phyloP scores from a whole-genome alignment of 2,797 vertebrate species.

The Salmo trutta region DNA sequence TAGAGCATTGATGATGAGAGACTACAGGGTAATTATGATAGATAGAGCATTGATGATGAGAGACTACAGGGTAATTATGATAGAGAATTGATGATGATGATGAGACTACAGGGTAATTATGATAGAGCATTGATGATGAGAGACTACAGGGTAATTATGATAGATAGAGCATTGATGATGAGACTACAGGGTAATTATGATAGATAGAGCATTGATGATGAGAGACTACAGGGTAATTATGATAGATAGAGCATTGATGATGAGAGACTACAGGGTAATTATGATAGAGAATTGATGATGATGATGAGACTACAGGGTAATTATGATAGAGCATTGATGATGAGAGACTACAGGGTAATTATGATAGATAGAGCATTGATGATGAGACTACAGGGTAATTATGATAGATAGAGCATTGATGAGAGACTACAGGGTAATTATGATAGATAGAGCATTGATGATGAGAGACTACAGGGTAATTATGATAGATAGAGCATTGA shows the following conservation, averaged over 20 bases:
- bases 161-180: too few species aligned
- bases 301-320: conserved; percentile 94
- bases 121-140: conserved; percentile 81
- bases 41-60: conserved; percentile 84
- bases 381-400: conserved; percentile 92
- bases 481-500: not conserved
- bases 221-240: conserved; percentile 90
- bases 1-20: conserved; percentile 89
- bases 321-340: conserved; percentile 69
- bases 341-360: conserved; percentile 92
- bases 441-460: conserved; percentile 55
- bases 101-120: conserved; percentile 89
- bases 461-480: conserved; percentile 95
- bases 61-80: conserved; percentile 88
- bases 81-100: too few species aligned
- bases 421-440: conserved; percentile 92
- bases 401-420: conserved; percentile 67
- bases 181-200: conserved; percentile 88
- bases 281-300: too few species aligned
- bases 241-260: conserved; percentile 71
- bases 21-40: conserved; percentile 85
- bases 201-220: conserved; percentile 78
- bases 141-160: conserved; percentile 88
- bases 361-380: not conserved
- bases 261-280: conserved; percentile 92